phyloP scores from a whole-genome alignment of 2,113 vertebrate species.

The Aspidoscelis tigris region DNA sequence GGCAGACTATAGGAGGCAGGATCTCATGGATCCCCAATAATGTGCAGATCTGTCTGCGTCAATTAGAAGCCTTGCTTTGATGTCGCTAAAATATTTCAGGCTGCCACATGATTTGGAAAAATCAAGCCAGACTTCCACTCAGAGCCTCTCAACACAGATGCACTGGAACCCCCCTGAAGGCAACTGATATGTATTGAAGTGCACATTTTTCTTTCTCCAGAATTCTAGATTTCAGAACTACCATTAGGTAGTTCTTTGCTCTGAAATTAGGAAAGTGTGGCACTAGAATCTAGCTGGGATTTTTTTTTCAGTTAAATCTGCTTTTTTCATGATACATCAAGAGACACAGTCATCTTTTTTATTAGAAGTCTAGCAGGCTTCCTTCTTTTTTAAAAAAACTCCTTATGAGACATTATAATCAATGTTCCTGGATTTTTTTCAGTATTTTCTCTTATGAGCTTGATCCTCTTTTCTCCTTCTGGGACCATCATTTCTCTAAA shows the following conservation, averaged over 20 bases:
- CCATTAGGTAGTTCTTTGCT: neutral
- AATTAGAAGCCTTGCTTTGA: too few relatives aligned
- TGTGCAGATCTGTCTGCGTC: too few relatives aligned
- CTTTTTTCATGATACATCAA: neutral
- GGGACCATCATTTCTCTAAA: constrained; percentile 39
- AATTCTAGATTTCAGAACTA: neutral
- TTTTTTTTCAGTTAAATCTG: neutral
- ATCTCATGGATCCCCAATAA: too few relatives aligned
- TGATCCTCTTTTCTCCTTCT: constrained; percentile 25
- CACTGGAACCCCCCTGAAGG: too few relatives aligned
- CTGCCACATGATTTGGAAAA: too few relatives aligned
- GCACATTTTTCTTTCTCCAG: too few relatives aligned
- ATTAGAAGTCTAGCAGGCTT: neutral
- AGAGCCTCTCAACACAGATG: too few relatives aligned
- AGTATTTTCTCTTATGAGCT: constrained; percentile 19
- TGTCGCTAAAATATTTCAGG: too few relatives aligned
- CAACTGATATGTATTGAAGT: too few relatives aligned
- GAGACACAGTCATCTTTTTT: neutral
- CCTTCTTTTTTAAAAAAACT: neutral
- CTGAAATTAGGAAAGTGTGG: neutral
- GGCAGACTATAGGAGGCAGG: too few relatives aligned
- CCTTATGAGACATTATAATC: neutral
- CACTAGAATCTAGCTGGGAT: neutral
- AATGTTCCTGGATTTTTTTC: neutral
- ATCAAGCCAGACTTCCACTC: too few relatives aligned